Evolutionary conservation across 1,140 invertebrate genomes (phyloP).

Genomic region (Drosophila dunni): DNA sequence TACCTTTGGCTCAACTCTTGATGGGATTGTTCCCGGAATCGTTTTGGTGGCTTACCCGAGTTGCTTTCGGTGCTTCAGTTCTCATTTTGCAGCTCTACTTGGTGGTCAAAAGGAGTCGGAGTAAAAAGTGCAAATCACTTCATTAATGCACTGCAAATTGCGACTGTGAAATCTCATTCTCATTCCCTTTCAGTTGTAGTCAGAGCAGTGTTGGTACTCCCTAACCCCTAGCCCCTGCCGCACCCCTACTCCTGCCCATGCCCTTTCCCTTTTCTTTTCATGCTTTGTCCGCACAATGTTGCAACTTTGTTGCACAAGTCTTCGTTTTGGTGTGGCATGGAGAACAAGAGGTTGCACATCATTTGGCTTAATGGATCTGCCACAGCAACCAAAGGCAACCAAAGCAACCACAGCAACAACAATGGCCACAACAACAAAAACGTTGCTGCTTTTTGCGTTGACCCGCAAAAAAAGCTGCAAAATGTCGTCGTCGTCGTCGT

Average conservation of each 20-base stretch:
- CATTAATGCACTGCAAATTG: slow-evolving; percentile 62
- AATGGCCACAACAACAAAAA: slow-evolving; percentile 11
- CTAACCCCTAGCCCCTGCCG: too few species aligned
- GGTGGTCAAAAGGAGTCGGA: slow-evolving; percentile 66
- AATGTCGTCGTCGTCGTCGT: slow-evolving; percentile 54
- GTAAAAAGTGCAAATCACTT: slow-evolving; percentile 79
- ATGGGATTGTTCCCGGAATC: slow-evolving; percentile 70
- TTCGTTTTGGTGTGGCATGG: slow-evolving; percentile 37
- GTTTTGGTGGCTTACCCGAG: slow-evolving; percentile 13
- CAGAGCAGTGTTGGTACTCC: too few species aligned
- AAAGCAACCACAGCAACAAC: slow-evolving; percentile 13
- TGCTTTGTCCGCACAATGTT: neutral
- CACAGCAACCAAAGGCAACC: slow-evolving; percentile 35
- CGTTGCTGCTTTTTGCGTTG: slow-evolving; percentile 20
- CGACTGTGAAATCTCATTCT: neutral
- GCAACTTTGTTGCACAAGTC: slow-evolving; percentile 67
- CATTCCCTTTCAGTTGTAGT: too few species aligned
- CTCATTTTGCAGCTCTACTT: slow-evolving; percentile 24
- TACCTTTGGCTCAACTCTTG: slow-evolving; percentile 51
- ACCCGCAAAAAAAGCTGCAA: slow-evolving; percentile 51
- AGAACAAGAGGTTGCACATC: slow-evolving; percentile 55
- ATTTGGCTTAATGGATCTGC: slow-evolving; percentile 74
- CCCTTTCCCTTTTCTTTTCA: too few species aligned
- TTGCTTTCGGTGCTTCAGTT: slow-evolving; percentile 19
- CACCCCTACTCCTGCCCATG: too few species aligned